Conservation (phyloP, 2,888 invertebrate species). For the Scaptodrosophila latifasciaeformis region DNA sequence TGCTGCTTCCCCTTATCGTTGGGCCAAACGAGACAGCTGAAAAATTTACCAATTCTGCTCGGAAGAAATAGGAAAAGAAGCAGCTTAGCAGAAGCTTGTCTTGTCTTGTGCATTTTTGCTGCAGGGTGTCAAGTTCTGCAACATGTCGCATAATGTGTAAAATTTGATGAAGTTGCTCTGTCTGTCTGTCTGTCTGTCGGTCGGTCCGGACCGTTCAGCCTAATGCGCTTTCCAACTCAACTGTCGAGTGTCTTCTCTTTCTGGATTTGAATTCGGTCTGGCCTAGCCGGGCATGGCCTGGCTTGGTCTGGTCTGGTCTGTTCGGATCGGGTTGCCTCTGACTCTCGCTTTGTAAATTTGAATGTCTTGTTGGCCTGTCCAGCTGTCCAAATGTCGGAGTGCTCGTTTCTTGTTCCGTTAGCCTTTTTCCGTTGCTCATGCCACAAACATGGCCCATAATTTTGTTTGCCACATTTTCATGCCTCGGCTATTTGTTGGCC, state of each 20-base stretch:
- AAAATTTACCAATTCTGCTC: slow-evolving; percentile 11
- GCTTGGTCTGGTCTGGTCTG: background rate
- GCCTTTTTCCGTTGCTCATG: slow-evolving; percentile 1
- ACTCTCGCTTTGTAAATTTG: slow-evolving; percentile 22
- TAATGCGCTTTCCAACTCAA: slow-evolving; percentile 23
- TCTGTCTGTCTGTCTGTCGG: background rate
- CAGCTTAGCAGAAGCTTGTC: slow-evolving; percentile 44
- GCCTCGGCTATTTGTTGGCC: too few species aligned
- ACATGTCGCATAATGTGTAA: slow-evolving; percentile 69
- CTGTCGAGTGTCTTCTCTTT: background rate
- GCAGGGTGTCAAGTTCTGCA: slow-evolving; percentile 61
- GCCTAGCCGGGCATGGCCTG: too few species aligned
- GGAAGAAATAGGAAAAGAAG: background rate
- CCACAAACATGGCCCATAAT: slow-evolving; percentile 44
- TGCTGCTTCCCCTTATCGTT: too few species aligned
- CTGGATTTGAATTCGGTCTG: background rate
- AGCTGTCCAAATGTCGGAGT: slow-evolving; percentile 1
- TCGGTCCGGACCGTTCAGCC: background rate
- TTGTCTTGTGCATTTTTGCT: slow-evolving; percentile 39
- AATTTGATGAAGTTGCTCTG: slow-evolving; percentile 66
- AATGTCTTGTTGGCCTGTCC: background rate
- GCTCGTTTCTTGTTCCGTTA: background rate
- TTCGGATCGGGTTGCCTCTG: background rate
- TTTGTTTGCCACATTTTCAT: slow-evolving; percentile 43
- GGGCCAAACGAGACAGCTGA: background rate